Evolutionary conservation across 1,140 invertebrate species (phyloP).

Genomic region (Marisa cornuarietis): DNA sequence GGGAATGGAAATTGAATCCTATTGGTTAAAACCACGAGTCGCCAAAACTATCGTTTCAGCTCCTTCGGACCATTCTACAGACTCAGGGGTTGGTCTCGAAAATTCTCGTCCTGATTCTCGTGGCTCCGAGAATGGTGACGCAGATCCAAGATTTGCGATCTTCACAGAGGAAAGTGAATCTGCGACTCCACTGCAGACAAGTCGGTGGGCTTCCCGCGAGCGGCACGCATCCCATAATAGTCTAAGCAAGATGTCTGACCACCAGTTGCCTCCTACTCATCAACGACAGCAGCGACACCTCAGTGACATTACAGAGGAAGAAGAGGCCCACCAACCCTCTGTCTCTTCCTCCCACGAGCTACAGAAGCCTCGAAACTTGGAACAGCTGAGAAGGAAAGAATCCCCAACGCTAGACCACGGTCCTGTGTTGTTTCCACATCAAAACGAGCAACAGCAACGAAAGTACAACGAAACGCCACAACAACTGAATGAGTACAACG

Average conservation of each 20-base stretch:
- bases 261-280: background rate
- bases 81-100: constrained; percentile 15
- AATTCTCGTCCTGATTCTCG: constrained; percentile 3
- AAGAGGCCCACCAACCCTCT: background rate
- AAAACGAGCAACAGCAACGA: background rate
- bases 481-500: background rate
- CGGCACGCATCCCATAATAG: background rate
- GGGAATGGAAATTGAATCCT: constrained; percentile 21
- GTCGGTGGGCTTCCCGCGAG: background rate
- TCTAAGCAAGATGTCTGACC: background rate
- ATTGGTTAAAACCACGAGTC: constrained; percentile 6
- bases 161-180: background rate
- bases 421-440: constrained; percentile 4
- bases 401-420: background rate
- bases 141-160: background rate
- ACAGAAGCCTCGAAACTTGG: too few species aligned
- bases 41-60: background rate
- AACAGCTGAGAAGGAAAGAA: too few species aligned
- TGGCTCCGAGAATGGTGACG: background rate
- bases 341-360: too few species aligned
- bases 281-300: constrained; percentile 2
- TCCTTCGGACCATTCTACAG: constrained; percentile 14
- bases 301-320: constrained; percentile 16
- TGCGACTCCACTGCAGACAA: background rate
- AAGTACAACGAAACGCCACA: background rate